Evolutionary conservation across 2,797 vertebrate species (phyloP).

Genomic region (Enteromius viviparus): DNA sequence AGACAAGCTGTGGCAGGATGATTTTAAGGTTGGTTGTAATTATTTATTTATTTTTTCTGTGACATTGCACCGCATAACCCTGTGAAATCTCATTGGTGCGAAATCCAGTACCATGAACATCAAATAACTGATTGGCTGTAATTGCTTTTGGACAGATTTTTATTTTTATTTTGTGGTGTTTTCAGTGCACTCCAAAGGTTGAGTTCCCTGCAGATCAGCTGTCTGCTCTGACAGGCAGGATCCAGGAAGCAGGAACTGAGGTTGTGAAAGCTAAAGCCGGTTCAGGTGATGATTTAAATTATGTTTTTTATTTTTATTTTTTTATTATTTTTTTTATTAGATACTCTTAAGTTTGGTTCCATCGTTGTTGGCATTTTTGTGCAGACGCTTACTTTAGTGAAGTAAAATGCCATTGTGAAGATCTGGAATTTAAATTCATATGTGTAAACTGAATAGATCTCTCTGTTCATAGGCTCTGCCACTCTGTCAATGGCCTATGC

Average conservation of each 20-base stretch:
- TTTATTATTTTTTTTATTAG: not conserved
- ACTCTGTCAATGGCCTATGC: conserved; percentile 98
- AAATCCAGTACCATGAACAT: not conserved
- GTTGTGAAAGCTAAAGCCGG: conserved; percentile 98
- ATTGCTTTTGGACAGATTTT: not conserved
- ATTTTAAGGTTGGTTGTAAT: not conserved
- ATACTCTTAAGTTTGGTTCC: not conserved
- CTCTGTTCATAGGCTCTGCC: conserved; percentile 83
- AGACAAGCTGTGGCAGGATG: not conserved
- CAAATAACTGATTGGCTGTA: not conserved
- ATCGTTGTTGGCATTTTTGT: not conserved
- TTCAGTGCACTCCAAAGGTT: conserved; percentile 91
- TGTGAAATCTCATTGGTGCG: not conserved
- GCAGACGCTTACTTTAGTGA: not conserved
- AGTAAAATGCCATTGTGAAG: not conserved
- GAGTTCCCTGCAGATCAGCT: conserved; percentile 93
- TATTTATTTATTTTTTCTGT: not conserved
- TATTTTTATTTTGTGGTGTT: conserved; percentile 7
- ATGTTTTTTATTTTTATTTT: no score
- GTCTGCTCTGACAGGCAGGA: conserved; percentile 82
- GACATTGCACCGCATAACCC: not conserved
- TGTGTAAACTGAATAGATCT: conserved; percentile 6
- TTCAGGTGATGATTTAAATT: no score
- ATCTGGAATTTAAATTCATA: not conserved
- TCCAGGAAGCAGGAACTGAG: conserved; percentile 98